phyloP scores from a whole-genome alignment of 1,140 invertebrate genomes.

The Lepidurus packardi region DNA sequence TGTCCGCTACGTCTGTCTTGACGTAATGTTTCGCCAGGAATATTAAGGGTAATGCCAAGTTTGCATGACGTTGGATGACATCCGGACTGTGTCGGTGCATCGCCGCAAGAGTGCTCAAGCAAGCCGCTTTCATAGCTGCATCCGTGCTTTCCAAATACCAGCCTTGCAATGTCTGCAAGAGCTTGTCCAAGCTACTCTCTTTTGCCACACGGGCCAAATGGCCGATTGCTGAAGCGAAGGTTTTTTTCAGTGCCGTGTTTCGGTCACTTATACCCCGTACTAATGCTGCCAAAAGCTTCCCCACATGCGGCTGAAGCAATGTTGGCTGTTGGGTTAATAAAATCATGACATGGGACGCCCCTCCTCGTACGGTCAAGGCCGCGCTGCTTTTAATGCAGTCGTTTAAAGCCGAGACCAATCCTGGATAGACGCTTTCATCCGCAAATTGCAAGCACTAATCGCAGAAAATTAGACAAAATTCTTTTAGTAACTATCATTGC shows the following conservation, averaged over 20 bases:
- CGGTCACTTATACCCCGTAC: conserved; percentile 74
- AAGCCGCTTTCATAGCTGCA: conserved; percentile 62
- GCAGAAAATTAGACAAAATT: conserved; percentile 32
- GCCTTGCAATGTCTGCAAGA: conserved; percentile 69
- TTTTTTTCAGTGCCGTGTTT: conserved; percentile 72
- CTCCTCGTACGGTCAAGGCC: conserved; percentile 76
- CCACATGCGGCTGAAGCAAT: conserved; percentile 58
- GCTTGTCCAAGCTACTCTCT: conserved; percentile 74
- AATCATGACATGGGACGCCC: conserved; percentile 75
- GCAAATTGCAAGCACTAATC: conserved; percentile 73
- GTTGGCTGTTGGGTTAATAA: conserved; percentile 58
- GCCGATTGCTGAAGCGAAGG: conserved; percentile 73
- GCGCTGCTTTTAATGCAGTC: conserved; percentile 74
- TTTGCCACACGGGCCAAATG: conserved; percentile 81
- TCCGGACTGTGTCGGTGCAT: conserved; percentile 78
- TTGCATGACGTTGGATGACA: conserved; percentile 70
- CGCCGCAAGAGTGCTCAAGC: conserved; percentile 65
- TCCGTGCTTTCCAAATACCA: conserved; percentile 76
- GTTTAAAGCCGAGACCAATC: conserved; percentile 70
- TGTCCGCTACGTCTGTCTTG: conserved; percentile 50
- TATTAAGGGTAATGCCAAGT: conserved; percentile 68
- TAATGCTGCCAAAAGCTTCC: conserved; percentile 72
- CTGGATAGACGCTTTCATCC: conserved; percentile 64
- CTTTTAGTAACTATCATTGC: conserved; percentile 2
- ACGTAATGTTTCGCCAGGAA: conserved; percentile 85